Evolutionary conservation across 2,797 vertebrate species (phyloP).

Genomic region (Ibycter americanus): DNA sequence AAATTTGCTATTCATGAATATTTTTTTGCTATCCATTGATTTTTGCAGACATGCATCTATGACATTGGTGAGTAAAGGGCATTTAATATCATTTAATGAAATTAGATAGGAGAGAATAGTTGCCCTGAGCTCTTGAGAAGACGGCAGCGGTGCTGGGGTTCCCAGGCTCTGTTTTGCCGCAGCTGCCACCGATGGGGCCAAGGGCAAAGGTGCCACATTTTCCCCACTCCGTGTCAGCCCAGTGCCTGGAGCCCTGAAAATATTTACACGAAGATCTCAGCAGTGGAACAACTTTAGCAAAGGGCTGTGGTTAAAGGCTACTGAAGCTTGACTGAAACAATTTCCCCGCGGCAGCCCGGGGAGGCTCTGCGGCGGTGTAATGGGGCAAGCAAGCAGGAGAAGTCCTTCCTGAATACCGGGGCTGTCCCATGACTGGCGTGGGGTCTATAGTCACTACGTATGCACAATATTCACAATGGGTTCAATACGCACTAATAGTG

Average conservation of each 20-base stretch:
- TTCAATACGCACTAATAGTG: neutral
- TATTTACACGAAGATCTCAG: neutral
- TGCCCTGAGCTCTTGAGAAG: neutral
- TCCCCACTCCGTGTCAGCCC: fast-evolving
- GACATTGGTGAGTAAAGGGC: neutral
- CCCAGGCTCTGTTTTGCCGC: neutral
- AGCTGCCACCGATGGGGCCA: neutral
- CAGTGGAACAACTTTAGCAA: neutral
- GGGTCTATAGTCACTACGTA: neutral
- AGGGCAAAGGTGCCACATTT: neutral
- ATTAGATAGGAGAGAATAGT: neutral
- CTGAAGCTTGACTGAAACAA: neutral
- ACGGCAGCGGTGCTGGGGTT: fast-evolving
- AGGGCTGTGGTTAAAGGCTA: neutral
- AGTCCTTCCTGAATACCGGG: neutral
- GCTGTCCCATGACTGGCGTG: fast-evolving
- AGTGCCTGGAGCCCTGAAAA: neutral
- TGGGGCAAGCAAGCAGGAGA: neutral
- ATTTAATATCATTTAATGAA: neutral
- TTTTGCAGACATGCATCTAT: neutral
- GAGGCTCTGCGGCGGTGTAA: neutral
- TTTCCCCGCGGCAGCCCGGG: fast-evolving
- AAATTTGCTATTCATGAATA: neutral
- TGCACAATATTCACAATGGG: no score
- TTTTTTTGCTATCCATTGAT: neutral